Evolutionary conservation across 2,797 vertebrate genomes (phyloP).

Genomic region (Anas bernieri): DNA sequence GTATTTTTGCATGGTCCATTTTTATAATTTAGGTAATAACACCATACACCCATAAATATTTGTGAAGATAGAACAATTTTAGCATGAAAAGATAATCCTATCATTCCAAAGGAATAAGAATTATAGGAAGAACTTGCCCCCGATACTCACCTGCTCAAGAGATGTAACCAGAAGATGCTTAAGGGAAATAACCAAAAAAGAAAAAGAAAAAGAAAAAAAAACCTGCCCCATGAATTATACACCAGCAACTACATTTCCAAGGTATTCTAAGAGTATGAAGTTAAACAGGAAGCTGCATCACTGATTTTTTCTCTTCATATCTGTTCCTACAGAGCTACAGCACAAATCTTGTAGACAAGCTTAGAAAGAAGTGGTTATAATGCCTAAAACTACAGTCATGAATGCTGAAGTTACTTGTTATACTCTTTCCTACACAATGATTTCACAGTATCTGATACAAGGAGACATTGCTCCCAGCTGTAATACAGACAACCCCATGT

Average conservation of each 20-base stretch:
- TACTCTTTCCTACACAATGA: constrained; percentile 70
- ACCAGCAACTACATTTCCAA: constrained; percentile 27
- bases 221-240: constrained; percentile 31
- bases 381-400: constrained; percentile 31
- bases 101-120: constrained; percentile 33
- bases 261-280: constrained; percentile 10
- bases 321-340: constrained; percentile 23
- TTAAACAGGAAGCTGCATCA: background rate
- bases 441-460: constrained; percentile 55
- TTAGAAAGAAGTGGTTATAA: constrained; percentile 36
- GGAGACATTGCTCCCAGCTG: constrained; percentile 64
- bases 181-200: background rate
- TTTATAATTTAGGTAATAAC: constrained; percentile 53
- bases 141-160: background rate
- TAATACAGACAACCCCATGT: background rate
- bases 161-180: background rate
- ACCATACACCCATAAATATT: background rate
- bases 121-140: constrained; percentile 34
- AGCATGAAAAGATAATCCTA: constrained; percentile 23
- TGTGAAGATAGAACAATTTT: constrained; percentile 41
- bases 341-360: constrained; percentile 54
- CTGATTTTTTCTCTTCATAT: background rate
- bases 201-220: too few species aligned
- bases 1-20: constrained; percentile 9
- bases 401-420: constrained; percentile 69